Base-by-base conservation (phyloP, 2,888 invertebrate genomes). In the Leptinotarsa haldemani region DNA sequence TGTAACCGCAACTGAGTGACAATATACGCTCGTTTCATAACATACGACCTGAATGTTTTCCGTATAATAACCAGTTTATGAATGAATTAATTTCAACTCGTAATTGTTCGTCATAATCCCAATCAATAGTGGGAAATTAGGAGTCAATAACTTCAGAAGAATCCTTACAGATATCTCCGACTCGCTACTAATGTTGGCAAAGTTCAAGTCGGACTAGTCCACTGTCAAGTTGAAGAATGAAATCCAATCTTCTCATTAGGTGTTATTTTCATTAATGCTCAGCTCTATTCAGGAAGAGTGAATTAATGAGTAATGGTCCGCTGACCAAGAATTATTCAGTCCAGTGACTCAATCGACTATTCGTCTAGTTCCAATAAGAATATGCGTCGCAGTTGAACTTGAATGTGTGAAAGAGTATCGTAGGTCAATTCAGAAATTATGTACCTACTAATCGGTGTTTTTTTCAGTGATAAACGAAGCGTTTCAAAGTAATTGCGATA, bases 131-230 rank as follows among this genome's bases (percentile, higher is more conserved):
- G 22, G 56, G 22, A 13, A 56, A 56, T 56, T 56, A 22, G 56
- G 22, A 40, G 61, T 61, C 61, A 61, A 61, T 61, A 61, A 61
- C 61, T 61, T 40, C 61, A n/a, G 61, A 61, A 61, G 56, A 56
- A 56, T 56, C 13, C 9, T 16, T 40, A 40, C 9, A 40, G 9
- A 40, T 40, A 40, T 40, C 40, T 40, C 40, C 40, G 40, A 1
- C 40, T 25, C 58, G 12, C 58, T 15, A 5, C 52, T 16, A 52
- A 52, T 18, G 52, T 52, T 56, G 15, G 22, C 56, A 56, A 13
- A 56, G 56, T 56, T 56, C 56, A 56, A 22, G 4, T 56, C 13
- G 15, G 15, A 50, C n/a, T 50, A 50, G 18, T 56, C 20, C 52
- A 18, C 18, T 56, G 56, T 56, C 20, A 56, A 56, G 52, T 52